phyloP scores from a whole-genome alignment of 2,797 vertebrate genomes.

The Trematomus bernacchii region DNA sequence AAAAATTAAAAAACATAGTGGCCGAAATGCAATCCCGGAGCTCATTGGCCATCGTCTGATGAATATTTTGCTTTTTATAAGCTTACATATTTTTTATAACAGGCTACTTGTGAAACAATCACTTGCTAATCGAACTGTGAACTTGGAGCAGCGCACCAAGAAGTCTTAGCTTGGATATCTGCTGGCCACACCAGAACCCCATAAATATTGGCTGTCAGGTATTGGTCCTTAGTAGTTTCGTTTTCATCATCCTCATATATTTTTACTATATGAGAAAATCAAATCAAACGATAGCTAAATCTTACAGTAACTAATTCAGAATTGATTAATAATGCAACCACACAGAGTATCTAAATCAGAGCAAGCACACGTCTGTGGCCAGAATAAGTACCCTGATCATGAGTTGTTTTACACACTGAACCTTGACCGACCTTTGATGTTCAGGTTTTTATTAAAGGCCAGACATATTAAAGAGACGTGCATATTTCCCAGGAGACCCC shows the following conservation, averaged over 20 bases:
- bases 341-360: conserved; percentile 1
- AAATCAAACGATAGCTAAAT: background rate
- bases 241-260: conserved; percentile 3
- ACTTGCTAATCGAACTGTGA: too few relatives aligned
- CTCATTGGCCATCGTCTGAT: too few relatives aligned
- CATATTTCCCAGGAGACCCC: conserved; percentile 69
- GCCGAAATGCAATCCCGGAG: too few relatives aligned
- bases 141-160: too few relatives aligned
- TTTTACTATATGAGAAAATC: background rate
- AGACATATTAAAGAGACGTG: conserved; percentile 61
- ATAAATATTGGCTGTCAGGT: too few relatives aligned
- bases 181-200: too few relatives aligned
- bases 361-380: background rate
- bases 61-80: too few relatives aligned
- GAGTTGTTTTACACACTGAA: conserved; percentile 53
- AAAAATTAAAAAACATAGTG: too few relatives aligned
- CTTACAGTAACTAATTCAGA: background rate
- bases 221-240: too few relatives aligned
- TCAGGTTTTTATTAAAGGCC: conserved; percentile 69
- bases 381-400: conserved; percentile 31
- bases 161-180: too few relatives aligned
- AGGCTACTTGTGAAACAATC: too few relatives aligned
- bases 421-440: conserved; percentile 53
- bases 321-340: background rate
- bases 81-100: too few relatives aligned